A percentile compares a stretch with the other conserved stretches of the same genome.
Conservation (phyloP, 2,888 invertebrate genomes). For the Anoplius nigerrimus region DNA sequence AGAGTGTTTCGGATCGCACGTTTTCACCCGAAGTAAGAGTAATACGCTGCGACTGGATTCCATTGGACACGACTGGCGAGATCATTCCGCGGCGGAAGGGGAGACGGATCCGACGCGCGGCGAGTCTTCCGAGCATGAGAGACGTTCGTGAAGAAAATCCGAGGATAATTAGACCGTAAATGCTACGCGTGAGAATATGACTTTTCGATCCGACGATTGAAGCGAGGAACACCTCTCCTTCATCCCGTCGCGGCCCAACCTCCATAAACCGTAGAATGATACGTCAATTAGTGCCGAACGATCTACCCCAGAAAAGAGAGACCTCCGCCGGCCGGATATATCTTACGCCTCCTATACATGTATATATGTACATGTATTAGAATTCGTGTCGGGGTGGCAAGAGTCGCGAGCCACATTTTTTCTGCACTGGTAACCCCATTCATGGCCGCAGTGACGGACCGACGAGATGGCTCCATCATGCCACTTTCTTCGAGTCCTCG, state of each 20-base stretch:
- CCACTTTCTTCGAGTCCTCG: conserved; percentile 15
- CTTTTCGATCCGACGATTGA: neutral
- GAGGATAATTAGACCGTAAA: conserved; percentile 17
- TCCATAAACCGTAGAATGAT: no score
- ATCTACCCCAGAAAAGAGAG: no score
- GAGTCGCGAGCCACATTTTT: conserved; percentile 12
- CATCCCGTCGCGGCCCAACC: no score
- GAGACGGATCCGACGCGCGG: no score
- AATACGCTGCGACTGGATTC: conserved; percentile 32
- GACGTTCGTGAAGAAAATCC: neutral
- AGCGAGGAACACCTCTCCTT: no score
- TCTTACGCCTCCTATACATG: no score
- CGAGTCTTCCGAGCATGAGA: no score
- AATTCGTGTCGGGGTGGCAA: neutral
- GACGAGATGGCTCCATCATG: conserved; percentile 12
- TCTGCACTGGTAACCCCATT: conserved; percentile 38
- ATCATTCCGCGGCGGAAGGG: conserved; percentile 20
- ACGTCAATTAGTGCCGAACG: no score
- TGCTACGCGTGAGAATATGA: neutral
- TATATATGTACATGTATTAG: no score
- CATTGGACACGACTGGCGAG: conserved; percentile 25
- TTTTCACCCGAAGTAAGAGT: conserved; percentile 38
- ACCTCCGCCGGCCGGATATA: no score
- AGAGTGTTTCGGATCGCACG: neutral
- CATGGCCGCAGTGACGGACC: conserved; percentile 20